Evolutionary conservation across 2,888 invertebrate species (phyloP).

Genomic region (Eumacrocentrus americanus): DNA sequence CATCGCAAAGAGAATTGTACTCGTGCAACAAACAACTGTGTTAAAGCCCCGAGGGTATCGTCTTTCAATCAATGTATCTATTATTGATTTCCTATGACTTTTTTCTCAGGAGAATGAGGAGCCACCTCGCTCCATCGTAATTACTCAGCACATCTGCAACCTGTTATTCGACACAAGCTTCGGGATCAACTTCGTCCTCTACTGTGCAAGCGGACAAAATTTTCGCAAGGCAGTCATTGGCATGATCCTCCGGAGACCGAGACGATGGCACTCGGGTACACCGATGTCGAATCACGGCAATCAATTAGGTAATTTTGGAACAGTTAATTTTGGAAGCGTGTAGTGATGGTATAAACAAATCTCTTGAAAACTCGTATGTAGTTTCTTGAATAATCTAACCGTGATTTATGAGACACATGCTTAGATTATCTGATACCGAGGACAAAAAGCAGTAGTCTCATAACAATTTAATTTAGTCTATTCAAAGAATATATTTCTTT

Average conservation of each 20-base stretch:
- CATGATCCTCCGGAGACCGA: slow-evolving; percentile 44
- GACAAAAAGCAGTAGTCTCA: too few relatives aligned
- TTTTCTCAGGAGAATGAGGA: slow-evolving; percentile 53
- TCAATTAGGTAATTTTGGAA: slow-evolving; percentile 10
- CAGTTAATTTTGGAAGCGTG: too few relatives aligned
- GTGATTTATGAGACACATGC: too few relatives aligned
- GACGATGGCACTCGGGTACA: slow-evolving; percentile 51
- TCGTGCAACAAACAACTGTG: too few relatives aligned
- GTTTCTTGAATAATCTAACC: too few relatives aligned
- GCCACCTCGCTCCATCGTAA: slow-evolving; percentile 63
- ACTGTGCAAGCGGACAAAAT: slow-evolving; percentile 82
- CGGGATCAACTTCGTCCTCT: slow-evolving; percentile 82
- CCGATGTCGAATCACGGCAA: slow-evolving; percentile 50
- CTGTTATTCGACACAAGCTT: slow-evolving; percentile 81
- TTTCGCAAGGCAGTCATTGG: slow-evolving; percentile 69
- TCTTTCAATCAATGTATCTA: not conserved
- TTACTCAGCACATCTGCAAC: slow-evolving; percentile 71
- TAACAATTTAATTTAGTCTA: too few relatives aligned
- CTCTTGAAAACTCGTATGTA: too few relatives aligned
- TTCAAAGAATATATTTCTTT: too few relatives aligned
- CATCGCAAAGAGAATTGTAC: too few relatives aligned
- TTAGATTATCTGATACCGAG: too few relatives aligned
- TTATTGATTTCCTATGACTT: slow-evolving; percentile 4
- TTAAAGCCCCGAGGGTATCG: not conserved
- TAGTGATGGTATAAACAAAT: too few relatives aligned